Conservation (phyloP, 2,888 invertebrate species). For the Lymantria monacha region DNA sequence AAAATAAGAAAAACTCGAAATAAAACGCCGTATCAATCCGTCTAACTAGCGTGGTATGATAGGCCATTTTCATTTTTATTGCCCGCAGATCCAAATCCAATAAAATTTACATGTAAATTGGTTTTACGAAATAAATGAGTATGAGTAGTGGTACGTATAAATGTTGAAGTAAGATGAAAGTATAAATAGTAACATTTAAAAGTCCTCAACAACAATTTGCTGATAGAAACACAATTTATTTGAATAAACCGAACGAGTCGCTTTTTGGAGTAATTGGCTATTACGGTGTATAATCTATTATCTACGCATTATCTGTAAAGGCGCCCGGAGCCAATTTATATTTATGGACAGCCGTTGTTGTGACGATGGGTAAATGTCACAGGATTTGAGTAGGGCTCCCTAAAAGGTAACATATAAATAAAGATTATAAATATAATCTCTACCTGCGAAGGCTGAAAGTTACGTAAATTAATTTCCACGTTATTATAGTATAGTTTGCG, state of each 20-base stretch:
- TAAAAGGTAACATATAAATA: conserved; percentile 8
- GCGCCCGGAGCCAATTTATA: conserved; percentile 15
- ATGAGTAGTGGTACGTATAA: no score
- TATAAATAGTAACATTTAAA: background rate
- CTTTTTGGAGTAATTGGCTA: conserved; percentile 16
- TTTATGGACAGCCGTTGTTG: conserved; percentile 10
- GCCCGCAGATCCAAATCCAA: no score
- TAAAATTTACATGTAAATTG: no score
- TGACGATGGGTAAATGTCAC: conserved; percentile 24
- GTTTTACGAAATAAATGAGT: no score
- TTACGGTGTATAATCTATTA: conserved; percentile 21
- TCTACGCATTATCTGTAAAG: conserved; percentile 8
- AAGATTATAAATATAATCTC: background rate
- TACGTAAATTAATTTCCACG: background rate
- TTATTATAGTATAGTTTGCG: background rate
- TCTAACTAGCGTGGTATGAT: no score
- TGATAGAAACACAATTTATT: conserved; percentile 12
- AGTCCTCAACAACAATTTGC: background rate
- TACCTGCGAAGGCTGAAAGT: background rate
- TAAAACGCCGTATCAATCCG: no score
- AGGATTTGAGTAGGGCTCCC: conserved; percentile 12
- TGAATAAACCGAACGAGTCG: conserved; percentile 24
- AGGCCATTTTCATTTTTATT: no score
- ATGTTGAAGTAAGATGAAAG: no score
- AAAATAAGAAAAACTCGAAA: no score